Base-by-base conservation (phyloP, 1,140 invertebrate genomes). In the Euglossa dilemma region DNA sequence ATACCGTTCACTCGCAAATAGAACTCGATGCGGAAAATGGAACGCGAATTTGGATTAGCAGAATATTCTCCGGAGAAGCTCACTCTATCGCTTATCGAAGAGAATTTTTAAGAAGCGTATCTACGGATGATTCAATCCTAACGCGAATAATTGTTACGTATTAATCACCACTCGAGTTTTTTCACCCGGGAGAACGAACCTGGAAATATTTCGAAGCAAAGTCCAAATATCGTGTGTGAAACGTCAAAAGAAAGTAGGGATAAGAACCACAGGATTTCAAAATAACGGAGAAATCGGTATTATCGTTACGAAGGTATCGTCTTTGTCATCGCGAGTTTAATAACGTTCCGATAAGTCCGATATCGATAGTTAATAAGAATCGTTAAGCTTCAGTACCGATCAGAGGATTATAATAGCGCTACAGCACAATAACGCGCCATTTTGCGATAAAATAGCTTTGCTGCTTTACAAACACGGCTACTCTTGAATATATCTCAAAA, bases 81-180 rank as follows among this genome's bases (percentile, higher is more conserved):
- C 25, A 23, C 16, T 2, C 23, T n/a, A 66, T 18, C n/a, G 43
- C 14, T 64, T 81, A 75, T 75, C 71, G 50, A 47, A 28, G 50
- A 2, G 45, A 66, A 75, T 56, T 81, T 75, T 75, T 75, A 80
- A 59, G 16, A 28, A 45, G 5, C 56, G 43, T 59, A 63, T 80
- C 57, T 54, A 57, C 11, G 12, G 4, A 25, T 52, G 25, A 52
- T 25, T 63, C 2, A 18, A 52, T 18, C n/a, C 11, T n/a, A 45
- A 25, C 45, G 7, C 11, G 4, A 20, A 80, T 47, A 61, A 25
- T 47, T 61, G n/a, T 52, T 18, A n/a, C 45, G 14, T 25, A 18
- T 11, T 36, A 36, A 36, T 36, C 36, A 36, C 36, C 36, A 36
- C 36, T 36, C 1, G 36, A 4, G 36, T 2, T 36, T 36, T 36